phyloP scores from a whole-genome alignment of 2,888 invertebrate genomes.

The Darwinula stevensoni region DNA sequence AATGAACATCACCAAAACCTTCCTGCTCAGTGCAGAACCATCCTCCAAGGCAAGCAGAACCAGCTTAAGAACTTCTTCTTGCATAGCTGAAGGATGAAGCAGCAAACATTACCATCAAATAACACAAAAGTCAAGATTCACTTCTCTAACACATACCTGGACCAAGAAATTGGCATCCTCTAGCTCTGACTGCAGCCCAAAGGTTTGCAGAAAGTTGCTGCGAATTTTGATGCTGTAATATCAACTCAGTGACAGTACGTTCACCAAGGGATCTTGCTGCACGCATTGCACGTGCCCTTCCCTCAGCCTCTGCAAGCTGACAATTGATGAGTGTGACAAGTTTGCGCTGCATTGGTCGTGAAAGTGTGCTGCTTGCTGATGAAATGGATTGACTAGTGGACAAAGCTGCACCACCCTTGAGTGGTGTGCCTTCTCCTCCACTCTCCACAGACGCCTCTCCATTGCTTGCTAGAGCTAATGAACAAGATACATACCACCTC shows the following conservation, averaged over 20 bases:
- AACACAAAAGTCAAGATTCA: slow-evolving; percentile 1
- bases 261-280: slow-evolving; percentile 80
- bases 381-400: neutral
- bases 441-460: too few species aligned
- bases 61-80: slow-evolving; percentile 84
- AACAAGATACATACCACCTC: too few species aligned
- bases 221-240: slow-evolving; percentile 81
- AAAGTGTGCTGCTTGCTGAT: slow-evolving; percentile 22
- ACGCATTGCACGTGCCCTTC: slow-evolving; percentile 18
- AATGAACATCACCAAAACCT: slow-evolving; percentile 91
- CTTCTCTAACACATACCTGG: slow-evolving; percentile 28
- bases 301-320: slow-evolving; percentile 63
- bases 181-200: slow-evolving; percentile 85
- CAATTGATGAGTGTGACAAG: slow-evolving; percentile 72
- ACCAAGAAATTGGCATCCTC: slow-evolving; percentile 93
- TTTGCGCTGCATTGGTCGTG: slow-evolving; percentile 84
- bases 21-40: slow-evolving; percentile 69
- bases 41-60: slow-evolving; percentile 80
- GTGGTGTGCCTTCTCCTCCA: too few species aligned
- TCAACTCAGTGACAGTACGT: slow-evolving; percentile 70
- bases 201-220: slow-evolving; percentile 74
- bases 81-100: slow-evolving; percentile 38
- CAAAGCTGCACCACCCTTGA: neutral
- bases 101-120: slow-evolving; percentile 1
- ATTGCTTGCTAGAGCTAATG: too few species aligned